These are phyloP conservation scores for Sipha flava DNA, from an alignment of 1,140 invertebrate genomes.

Conservation along the genomic window DNA sequence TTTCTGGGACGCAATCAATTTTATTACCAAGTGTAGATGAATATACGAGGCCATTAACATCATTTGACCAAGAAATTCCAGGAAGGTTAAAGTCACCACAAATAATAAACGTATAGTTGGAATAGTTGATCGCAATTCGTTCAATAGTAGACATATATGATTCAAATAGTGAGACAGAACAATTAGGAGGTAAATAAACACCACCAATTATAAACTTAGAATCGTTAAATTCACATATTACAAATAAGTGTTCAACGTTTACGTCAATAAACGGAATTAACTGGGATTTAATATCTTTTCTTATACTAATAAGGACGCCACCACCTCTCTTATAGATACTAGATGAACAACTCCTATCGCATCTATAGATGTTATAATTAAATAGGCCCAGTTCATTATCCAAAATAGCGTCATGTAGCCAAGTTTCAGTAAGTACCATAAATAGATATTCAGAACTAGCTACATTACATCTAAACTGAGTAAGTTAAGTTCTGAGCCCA, in stretches of 20 bases:
- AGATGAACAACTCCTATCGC: background rate
- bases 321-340: background rate
- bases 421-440: background rate
- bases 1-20: background rate
- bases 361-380: background rate
- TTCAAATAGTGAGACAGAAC: background rate
- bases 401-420: background rate
- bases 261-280: background rate
- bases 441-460: background rate
- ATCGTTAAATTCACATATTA: too few relatives aligned
- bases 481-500: background rate
- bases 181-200: background rate
- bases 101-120: background rate
- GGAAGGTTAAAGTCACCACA: background rate
- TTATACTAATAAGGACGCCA: background rate
- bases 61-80: background rate
- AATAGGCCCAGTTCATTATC: background rate
- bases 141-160: background rate
- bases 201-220: background rate
- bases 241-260: background rate
- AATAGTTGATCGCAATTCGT: background rate
- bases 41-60: background rate
- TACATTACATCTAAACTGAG: background rate
- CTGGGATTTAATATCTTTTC: background rate
- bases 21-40: background rate